Conservation (phyloP, 2,797 vertebrate genomes). For the Champsocephalus esox region DNA sequence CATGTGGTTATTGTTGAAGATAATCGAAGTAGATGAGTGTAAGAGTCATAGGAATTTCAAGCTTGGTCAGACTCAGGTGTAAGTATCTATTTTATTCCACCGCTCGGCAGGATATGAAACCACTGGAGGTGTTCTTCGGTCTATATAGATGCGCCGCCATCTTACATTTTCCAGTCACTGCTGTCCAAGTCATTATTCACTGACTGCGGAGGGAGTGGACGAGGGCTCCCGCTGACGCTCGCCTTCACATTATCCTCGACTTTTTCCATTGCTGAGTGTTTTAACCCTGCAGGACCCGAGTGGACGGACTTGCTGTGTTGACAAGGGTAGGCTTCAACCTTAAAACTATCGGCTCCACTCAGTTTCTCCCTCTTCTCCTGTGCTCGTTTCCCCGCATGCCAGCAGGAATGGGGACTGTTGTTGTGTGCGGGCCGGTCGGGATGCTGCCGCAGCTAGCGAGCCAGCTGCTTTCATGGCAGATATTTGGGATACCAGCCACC, state of each 20-base stretch:
- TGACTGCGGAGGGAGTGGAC: slow-evolving; percentile 70
- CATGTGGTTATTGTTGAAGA: rapidly evolving
- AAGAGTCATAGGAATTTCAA: not conserved
- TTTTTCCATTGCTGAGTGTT: slow-evolving; percentile 65
- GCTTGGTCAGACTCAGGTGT: not conserved
- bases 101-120: slow-evolving; percentile 81
- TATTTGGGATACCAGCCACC: slow-evolving; percentile 53
- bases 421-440: slow-evolving; percentile 67
- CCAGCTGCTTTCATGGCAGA: slow-evolving; percentile 62
- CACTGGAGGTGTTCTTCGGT: slow-evolving; percentile 80
- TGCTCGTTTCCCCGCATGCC: slow-evolving; percentile 39
- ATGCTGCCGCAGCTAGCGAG: slow-evolving; percentile 49
- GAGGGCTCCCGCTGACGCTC: slow-evolving; percentile 74
- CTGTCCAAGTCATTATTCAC: slow-evolving; percentile 20
- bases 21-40: rapidly evolving
- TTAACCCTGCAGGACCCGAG: slow-evolving; percentile 67
- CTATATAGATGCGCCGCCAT: slow-evolving; percentile 86
- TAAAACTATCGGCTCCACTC: slow-evolving; percentile 49
- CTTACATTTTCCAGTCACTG: slow-evolving; percentile 84
- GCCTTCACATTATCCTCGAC: slow-evolving; percentile 58
- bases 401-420: slow-evolving; percentile 55
- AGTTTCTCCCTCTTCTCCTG: slow-evolving; percentile 39
- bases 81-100: slow-evolving; percentile 77
- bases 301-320: slow-evolving; percentile 78
- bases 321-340: slow-evolving; percentile 81